phyloP scores from a whole-genome alignment of 2,797 vertebrate genomes.

The Myotis daubentonii region DNA sequence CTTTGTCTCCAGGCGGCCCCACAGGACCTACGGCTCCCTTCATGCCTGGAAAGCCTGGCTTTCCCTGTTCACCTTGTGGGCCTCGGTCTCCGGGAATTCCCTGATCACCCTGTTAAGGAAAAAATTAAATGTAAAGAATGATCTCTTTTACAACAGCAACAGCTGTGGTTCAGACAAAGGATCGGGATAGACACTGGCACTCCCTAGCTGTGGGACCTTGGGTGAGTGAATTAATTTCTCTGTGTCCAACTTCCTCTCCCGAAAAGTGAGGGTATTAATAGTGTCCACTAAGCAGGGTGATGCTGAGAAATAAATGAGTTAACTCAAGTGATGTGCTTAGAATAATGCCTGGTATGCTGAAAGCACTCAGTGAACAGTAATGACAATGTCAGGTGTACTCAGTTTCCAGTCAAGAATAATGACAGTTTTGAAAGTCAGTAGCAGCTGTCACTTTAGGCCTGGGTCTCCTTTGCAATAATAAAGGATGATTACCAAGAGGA shows the following conservation, averaged over 20 bases:
- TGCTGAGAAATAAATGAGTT: background rate
- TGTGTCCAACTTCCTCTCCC: background rate
- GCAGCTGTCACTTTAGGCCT: background rate
- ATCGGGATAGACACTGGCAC: background rate
- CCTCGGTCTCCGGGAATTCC: conserved; percentile 96
- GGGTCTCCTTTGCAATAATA: background rate
- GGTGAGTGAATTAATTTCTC: background rate
- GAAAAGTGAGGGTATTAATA: background rate
- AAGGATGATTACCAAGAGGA: background rate
- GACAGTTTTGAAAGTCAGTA: background rate
- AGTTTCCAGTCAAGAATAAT: background rate
- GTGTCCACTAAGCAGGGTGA: background rate
- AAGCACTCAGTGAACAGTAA: background rate
- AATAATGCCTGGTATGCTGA: background rate
- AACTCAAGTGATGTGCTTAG: background rate
- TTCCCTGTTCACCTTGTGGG: conserved; percentile 96
- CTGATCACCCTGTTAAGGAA: conserved; percentile 91
- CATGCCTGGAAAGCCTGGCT: conserved; percentile 87
- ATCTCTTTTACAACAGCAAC: background rate
- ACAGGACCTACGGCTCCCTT: conserved; percentile 88
- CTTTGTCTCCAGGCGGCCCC: conserved; percentile 91
- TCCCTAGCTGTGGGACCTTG: background rate
- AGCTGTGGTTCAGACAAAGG: background rate
- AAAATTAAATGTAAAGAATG: conserved; percentile 53
- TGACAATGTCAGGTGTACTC: background rate